Percentiles rank a stretch among this genome's conserved stretches.
phyloP scores from a whole-genome alignment of 2,113 vertebrate species.

The Anser brachyrhynchus region DNA sequence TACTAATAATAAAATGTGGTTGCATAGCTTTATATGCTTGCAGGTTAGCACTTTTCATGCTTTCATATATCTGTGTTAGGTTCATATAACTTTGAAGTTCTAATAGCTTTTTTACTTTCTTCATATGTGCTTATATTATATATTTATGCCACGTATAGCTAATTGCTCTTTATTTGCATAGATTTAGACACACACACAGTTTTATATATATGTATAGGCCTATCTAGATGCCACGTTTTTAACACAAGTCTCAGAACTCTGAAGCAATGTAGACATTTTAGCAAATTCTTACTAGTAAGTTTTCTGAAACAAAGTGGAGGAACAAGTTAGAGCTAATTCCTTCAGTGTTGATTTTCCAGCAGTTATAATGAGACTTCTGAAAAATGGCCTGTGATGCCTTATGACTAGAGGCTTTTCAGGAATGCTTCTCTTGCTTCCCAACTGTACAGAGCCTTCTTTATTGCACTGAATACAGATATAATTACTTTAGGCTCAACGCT shows the following conservation, averaged over 20 bases:
- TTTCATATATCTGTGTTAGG: neutral
- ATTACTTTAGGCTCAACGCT: rapidly evolving
- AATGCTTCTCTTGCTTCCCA: neutral
- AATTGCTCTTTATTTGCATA: neutral
- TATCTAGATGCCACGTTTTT: neutral
- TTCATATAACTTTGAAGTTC: neutral
- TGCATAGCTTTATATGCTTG: neutral
- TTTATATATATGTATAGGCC: neutral
- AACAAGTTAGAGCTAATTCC: neutral
- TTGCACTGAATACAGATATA: neutral
- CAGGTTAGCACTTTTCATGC: neutral
- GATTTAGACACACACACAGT: too few species aligned
- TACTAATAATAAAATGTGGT: neutral
- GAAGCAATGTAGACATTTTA: neutral
- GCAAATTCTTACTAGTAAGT: neutral
- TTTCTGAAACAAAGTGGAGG: neutral
- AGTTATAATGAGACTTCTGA: neutral
- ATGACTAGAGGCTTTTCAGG: neutral
- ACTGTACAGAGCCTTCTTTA: neutral
- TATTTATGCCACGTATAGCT: neutral
- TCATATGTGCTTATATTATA: neutral
- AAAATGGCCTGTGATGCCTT: neutral
- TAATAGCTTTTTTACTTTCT: neutral
- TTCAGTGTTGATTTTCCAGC: neutral
- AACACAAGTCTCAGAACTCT: neutral